phyloP scores from a whole-genome alignment of 2,113 vertebrate genomes.

The Eolophus roseicapilla region DNA sequence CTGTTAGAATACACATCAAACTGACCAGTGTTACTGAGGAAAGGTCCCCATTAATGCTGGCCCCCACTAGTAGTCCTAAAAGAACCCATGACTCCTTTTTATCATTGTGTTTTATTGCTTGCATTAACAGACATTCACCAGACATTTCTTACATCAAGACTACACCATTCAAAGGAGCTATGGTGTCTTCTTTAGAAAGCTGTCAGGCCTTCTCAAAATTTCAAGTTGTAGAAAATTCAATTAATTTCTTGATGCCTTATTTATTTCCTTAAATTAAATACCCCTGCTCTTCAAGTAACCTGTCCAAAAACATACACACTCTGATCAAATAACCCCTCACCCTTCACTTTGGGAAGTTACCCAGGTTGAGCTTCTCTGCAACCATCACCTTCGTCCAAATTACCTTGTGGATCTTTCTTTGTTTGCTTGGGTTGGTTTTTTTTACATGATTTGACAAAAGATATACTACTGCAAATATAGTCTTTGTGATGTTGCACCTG shows the following conservation, averaged over 20 bases:
- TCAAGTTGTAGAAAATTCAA: neutral
- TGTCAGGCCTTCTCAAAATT: neutral
- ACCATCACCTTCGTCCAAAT: neutral
- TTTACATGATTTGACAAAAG: neutral
- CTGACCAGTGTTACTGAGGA: neutral
- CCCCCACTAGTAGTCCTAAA: neutral
- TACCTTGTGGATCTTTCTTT: neutral
- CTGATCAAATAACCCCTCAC: neutral
- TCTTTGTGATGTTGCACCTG: neutral
- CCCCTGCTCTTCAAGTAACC: neutral
- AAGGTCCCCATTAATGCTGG: neutral
- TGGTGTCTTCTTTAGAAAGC: neutral
- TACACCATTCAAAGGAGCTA: neutral
- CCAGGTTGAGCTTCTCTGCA: neutral
- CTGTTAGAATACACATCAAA: neutral
- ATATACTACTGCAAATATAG: neutral
- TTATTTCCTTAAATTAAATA: neutral
- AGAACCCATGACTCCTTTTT: neutral
- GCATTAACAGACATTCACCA: neutral
- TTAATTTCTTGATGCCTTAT: neutral
- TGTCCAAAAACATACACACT: neutral
- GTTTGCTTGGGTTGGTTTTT: rapidly evolving
- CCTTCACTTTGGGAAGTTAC: neutral
- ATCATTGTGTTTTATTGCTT: neutral
- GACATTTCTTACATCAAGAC: neutral